Conservation (phyloP, 2,797 vertebrate species). For the Cossypha dichroa region DNA sequence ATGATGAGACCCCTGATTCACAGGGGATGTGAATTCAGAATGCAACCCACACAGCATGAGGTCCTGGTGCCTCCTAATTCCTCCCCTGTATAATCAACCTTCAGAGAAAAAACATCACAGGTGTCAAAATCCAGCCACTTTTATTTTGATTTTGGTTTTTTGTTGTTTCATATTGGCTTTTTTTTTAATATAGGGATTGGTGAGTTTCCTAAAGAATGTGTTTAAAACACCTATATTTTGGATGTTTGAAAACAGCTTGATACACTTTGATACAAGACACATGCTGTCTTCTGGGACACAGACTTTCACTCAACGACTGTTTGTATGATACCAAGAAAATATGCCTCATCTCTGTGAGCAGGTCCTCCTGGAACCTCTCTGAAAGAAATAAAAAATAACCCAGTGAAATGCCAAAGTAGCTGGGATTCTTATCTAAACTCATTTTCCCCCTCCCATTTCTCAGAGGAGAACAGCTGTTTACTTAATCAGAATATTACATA, state of each 20-base stretch:
- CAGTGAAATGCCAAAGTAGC: background rate
- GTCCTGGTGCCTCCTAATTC: background rate
- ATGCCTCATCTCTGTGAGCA: background rate
- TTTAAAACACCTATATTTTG: background rate
- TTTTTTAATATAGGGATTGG: background rate
- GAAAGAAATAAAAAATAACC: background rate
- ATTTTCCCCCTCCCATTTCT: background rate
- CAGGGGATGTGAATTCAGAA: background rate
- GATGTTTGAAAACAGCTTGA: background rate
- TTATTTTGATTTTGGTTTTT: background rate
- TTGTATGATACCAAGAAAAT: background rate
- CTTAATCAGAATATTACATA: conserved; percentile 40
- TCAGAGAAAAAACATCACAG: background rate
- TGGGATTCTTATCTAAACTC: background rate
- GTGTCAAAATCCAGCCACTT: background rate
- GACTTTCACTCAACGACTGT: background rate
- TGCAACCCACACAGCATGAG: fast-evolving
- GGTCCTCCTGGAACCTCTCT: background rate
- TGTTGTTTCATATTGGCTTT: background rate
- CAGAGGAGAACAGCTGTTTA: background rate
- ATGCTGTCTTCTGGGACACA: background rate
- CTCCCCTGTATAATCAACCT: background rate
- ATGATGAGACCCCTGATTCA: background rate
- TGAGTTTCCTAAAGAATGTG: background rate
- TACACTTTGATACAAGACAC: background rate